Base-by-base conservation (phyloP, 1,140 invertebrate species). In the Drosophila jambulina region DNA sequence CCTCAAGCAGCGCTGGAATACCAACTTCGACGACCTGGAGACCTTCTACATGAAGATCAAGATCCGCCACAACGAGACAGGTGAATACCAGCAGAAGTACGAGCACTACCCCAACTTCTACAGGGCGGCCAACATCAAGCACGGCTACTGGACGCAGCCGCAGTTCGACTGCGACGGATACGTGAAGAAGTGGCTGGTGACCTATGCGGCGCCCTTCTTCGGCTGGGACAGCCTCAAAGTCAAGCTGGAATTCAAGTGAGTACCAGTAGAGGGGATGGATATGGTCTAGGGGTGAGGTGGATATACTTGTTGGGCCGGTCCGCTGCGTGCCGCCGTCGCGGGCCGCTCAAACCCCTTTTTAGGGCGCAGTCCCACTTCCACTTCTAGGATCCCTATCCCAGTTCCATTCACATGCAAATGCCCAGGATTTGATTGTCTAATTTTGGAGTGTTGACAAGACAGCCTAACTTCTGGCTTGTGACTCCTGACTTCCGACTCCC, bases 151-250 rank as follows among this genome's bases (percentile, higher is more conserved):
- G 99, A 96, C 97, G 45, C 94, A 95, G 80, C 98, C 99, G 4
- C 98, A 98, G 91, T 99, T 97, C 93, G 98, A 99, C 94, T 99
- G 99, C 94, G 94, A 97, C 83, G 98, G 97, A 42, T 97, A 97
- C 93, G 94, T 97, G 48, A 97, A 98, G 83, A 97, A 98, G 94
- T 99, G 98, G 99, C 95, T 99, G 75, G 95, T 99, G 74, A 98
- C 97, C 42, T 99, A 99, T 94, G 96, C 97, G 56, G 96, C 96
- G 58, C 98, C 98, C 58, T 99, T 99, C 95, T 99, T 99, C 93
- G 98, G 98, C 59, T 98, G 97, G 96, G 98, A 99, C 93, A 97
- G 96, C 92, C 95, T 99, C 51, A 97, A 97, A 94, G 95, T 95
- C 27, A 97, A 97, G 93, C 93, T 98, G 75, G 97, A 98, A 95